Conservation (phyloP, 2,797 vertebrate species). For the Lepidocolaptes lacrymiger region DNA sequence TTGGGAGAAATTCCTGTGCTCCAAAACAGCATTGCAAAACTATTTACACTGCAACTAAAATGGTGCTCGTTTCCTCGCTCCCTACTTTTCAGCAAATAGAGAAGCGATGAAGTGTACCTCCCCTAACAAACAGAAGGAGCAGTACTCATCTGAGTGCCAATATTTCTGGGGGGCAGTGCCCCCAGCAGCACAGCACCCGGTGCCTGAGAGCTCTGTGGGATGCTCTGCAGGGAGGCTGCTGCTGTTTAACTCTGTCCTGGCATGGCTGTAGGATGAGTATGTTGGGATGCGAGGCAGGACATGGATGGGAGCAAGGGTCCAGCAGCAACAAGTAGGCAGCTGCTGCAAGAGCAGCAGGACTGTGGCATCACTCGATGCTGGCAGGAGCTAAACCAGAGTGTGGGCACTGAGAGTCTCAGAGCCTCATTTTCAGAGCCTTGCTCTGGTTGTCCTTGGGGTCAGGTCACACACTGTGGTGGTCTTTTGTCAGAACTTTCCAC, state of each 20-base stretch:
- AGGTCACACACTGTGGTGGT: neutral
- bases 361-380: fast-evolving
- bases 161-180: neutral
- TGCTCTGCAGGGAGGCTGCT: neutral
- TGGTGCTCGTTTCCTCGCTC: neutral
- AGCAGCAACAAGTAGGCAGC: neutral
- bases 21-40: neutral
- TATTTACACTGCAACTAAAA: neutral
- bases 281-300: neutral
- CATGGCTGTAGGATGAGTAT: fast-evolving
- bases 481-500: neutral
- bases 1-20: neutral
- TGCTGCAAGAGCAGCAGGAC: neutral
- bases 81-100: neutral
- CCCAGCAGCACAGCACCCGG: fast-evolving
- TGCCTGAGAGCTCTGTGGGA: neutral
- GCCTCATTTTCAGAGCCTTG: neutral
- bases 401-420: neutral
- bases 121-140: neutral
- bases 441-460: fast-evolving
- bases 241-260: neutral
- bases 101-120: neutral
- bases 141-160: fast-evolving
- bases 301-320: neutral
- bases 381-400: neutral